phyloP scores from a whole-genome alignment of 2,113 vertebrate species.

The Hyperopisus bebe region DNA sequence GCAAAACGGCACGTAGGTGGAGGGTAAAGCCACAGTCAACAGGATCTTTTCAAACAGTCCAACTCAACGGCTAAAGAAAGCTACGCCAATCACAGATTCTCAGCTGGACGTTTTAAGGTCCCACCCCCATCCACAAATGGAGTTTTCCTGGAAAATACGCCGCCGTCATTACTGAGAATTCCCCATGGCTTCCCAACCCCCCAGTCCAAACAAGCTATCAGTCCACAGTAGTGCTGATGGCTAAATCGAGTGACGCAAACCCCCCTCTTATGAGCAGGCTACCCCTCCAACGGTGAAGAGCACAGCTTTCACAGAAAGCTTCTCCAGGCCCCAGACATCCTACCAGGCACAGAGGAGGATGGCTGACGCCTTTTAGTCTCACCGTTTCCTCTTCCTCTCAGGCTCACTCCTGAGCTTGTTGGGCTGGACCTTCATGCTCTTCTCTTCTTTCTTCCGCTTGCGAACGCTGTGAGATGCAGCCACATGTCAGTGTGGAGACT shows the following conservation, averaged over 20 bases:
- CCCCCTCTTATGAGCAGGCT: not conserved
- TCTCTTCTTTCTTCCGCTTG: slow-evolving; percentile 83
- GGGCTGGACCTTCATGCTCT: slow-evolving; percentile 71
- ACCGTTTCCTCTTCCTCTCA: slow-evolving; percentile 98
- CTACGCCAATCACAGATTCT: not conserved
- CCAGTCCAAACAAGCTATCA: not conserved
- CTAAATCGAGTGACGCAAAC: not conserved
- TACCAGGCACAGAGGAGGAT: not conserved
- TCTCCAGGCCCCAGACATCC: slow-evolving; percentile 30
- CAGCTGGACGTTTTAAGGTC: not conserved
- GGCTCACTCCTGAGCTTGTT: slow-evolving; percentile 82
- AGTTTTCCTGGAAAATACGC: not conserved
- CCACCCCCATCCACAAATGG: not conserved
- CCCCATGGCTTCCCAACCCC: not conserved
- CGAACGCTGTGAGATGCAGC: slow-evolving; percentile 49
- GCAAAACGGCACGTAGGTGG: not conserved
- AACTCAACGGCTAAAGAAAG: not conserved
- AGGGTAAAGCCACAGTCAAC: not conserved
- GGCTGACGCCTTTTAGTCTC: slow-evolving; percentile 39
- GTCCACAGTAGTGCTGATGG: not conserved
- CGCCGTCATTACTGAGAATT: not conserved
- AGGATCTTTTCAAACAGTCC: not conserved
- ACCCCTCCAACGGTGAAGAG: not conserved
- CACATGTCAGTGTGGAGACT: not conserved
- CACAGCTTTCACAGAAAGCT: not conserved